These are phyloP conservation scores for Morphnarchus princeps DNA, from an alignment of 2,113 vertebrate genomes.

Conservation along the genomic window DNA sequence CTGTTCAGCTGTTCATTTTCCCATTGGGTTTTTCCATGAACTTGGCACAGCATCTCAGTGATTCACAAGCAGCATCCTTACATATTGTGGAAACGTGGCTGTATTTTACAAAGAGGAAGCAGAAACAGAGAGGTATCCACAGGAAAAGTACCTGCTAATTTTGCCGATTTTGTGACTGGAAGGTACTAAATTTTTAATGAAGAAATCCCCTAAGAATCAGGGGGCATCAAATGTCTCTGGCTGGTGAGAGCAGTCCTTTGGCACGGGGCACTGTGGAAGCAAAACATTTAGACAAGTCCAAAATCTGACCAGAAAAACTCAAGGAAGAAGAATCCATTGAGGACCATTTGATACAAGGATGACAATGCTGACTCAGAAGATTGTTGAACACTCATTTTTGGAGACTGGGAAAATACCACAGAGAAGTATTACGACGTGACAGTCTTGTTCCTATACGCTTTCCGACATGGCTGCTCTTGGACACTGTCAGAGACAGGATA, in stretches of 20 bases:
- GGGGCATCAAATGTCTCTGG: background rate
- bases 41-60: conserved; percentile 1
- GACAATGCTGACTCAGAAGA: background rate
- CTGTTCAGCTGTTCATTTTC: conserved; percentile 42
- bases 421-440: background rate
- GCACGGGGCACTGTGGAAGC: background rate
- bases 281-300: background rate
- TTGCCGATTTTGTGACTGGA: background rate
- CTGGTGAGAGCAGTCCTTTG: background rate
- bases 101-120: background rate
- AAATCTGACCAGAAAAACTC: background rate
- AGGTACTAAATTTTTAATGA: background rate
- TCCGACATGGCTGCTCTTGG: background rate
- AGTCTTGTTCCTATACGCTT: background rate
- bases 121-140: background rate
- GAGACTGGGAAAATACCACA: background rate
- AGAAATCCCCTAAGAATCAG: background rate
- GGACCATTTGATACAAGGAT: background rate
- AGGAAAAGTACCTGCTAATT: background rate
- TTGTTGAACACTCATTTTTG: background rate
- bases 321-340: background rate
- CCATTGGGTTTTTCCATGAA: background rate
- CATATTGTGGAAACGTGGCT: background rate
- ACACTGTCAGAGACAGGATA: background rate
- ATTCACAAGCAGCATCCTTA: background rate